Base-by-base conservation (phyloP, 1,140 invertebrate genomes). In the Nomia melanderi region DNA sequence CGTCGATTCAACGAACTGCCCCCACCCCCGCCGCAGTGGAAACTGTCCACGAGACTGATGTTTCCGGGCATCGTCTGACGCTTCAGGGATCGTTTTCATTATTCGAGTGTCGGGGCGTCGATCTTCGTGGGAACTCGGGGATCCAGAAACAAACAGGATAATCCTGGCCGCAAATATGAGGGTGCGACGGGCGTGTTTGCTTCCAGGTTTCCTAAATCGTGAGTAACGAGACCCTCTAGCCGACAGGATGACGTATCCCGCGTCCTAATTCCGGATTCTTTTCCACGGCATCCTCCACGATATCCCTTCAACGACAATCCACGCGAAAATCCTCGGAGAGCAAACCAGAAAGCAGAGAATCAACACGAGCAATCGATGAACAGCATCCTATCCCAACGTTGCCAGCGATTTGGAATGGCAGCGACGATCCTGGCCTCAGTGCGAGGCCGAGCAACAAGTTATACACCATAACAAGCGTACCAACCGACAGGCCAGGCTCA, bases 381-480 rank as follows among this genome's bases (percentile, higher is more conserved):
- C 12, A 4, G 4, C 41, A 14, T 14, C 11, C 11, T 17, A 44
- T 78, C 60, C 23, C n/a, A 23, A 23, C n/a, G n/a, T n/a, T n/a
- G 41, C 12, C 64, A 33, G 63, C 70, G 69, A 83, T 82, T 17
- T 54, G 57, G 73, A 80, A 73, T 77, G 62, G 64, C 36, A 47
- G 11, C n/a, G 53, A 59, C 47, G 76, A 79, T 67, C 31, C 17
- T 50, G 64, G 63, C 57, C 60, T 65, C 64, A 59, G 56, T 63
- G 44, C 77, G 59, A 69, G 59, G 27, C 60, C 60, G 83, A 75
- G 83, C 83, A 84, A 84, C 83, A 84, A 84, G 83, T 84, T 84
- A 84, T 72, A 77, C 82, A 81, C 82, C 78, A 84, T 79, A 79
- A 80, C 72, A 57, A 63, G 57, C 79, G 77, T 36, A 79, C 31